Evolutionary conservation across 1,140 invertebrate species (phyloP).

Genomic region (Eciton burchellii): DNA sequence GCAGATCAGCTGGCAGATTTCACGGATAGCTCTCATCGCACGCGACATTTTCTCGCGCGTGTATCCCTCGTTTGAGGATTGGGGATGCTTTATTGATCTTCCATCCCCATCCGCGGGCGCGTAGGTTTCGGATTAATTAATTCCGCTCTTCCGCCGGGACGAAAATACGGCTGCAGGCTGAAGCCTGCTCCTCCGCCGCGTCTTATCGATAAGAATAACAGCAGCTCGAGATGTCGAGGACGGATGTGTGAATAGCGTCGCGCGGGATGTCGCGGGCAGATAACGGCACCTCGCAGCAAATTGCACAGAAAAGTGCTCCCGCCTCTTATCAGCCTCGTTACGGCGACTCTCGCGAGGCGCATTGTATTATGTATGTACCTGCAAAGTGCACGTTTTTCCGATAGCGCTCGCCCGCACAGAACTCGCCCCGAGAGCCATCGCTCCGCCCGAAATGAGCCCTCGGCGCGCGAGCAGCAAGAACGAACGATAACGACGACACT

Average conservation of each 20-base stretch:
- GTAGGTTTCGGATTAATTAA: too few relatives aligned
- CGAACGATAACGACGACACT: not conserved
- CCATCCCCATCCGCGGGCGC: too few relatives aligned
- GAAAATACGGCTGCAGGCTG: too few relatives aligned
- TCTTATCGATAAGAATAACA: too few relatives aligned
- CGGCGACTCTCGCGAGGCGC: slow-evolving; percentile 43
- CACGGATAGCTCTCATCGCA: too few relatives aligned
- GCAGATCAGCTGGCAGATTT: too few relatives aligned
- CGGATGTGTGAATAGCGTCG: slow-evolving; percentile 20
- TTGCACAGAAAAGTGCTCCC: slow-evolving; percentile 63
- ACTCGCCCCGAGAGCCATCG: not conserved
- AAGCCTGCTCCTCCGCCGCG: too few relatives aligned
- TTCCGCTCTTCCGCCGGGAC: too few relatives aligned
- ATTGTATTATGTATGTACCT: slow-evolving; percentile 56
- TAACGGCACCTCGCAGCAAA: slow-evolving; percentile 52
- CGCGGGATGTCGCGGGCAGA: not conserved
- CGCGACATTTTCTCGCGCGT: too few relatives aligned
- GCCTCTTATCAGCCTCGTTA: slow-evolving; percentile 53
- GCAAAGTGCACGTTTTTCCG: slow-evolving; percentile 56
- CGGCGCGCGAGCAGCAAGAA: slow-evolving; percentile 9
- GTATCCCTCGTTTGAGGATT: too few relatives aligned
- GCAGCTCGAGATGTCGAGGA: not conserved
- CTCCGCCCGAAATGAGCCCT: slow-evolving; percentile 17
- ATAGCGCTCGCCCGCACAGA: slow-evolving; percentile 30
- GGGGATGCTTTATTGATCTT: too few relatives aligned